Percentiles rank a stretch among this genome's conserved stretches.
These are phyloP conservation scores for Lacanobia oleracea DNA, from an alignment of 2,888 invertebrate species.

Conservation along the genomic window DNA sequence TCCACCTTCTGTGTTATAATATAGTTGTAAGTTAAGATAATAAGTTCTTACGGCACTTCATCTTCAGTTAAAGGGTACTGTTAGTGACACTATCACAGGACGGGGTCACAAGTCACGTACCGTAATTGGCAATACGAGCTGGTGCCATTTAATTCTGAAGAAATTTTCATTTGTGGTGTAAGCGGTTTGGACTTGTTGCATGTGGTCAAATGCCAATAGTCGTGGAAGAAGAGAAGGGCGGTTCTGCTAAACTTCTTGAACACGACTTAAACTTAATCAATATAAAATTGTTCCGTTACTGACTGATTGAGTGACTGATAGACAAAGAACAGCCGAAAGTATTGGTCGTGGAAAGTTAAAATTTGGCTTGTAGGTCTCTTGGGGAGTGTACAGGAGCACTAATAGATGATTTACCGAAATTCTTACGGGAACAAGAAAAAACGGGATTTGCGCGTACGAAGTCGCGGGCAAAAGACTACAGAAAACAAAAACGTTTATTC, in stretches of 20 bases:
- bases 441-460: too few relatives aligned
- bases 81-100: slow-evolving; percentile 23
- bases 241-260: background rate
- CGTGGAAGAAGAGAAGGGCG: background rate
- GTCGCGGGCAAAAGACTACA: too few relatives aligned
- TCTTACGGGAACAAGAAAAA: too few relatives aligned
- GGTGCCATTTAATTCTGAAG: slow-evolving; percentile 15
- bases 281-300: too few relatives aligned
- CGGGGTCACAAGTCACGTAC: slow-evolving; percentile 23
- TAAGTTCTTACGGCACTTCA: slow-evolving; percentile 15
- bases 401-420: too few relatives aligned
- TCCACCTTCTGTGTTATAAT: background rate
- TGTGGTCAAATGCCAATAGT: background rate
- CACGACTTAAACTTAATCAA: too few relatives aligned
- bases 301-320: too few relatives aligned
- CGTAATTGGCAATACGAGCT: slow-evolving; percentile 32
- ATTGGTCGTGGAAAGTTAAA: too few relatives aligned
- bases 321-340: too few relatives aligned
- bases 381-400: too few relatives aligned
- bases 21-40: slow-evolving; percentile 6
- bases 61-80: slow-evolving; percentile 29
- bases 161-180: slow-evolving; percentile 28
- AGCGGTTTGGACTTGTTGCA: background rate
- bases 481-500: too few relatives aligned
- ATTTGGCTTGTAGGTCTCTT: too few relatives aligned